Conservation (phyloP, 30 jellyfish, hydroid and myxozoan species). For the Cassiopea andromeda region DNA sequence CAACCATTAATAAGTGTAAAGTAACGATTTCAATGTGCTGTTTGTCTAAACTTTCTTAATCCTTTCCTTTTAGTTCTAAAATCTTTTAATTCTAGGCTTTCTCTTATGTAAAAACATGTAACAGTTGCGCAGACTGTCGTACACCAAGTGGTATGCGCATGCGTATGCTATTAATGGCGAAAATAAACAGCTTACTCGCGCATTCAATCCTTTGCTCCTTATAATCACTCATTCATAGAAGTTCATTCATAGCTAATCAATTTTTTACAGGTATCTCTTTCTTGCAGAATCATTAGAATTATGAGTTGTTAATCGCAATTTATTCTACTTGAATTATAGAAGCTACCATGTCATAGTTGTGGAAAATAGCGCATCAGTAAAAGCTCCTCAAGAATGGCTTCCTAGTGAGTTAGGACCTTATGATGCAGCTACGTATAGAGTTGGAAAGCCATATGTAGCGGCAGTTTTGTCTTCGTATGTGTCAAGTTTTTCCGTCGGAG, state of each 20-base stretch:
- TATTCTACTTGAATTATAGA: constrained; percentile 2
- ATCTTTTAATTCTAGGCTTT: neutral
- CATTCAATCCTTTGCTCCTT: neutral
- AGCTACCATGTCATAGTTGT: constrained; percentile 69
- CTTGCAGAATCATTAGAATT: too few species aligned
- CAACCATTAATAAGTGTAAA: too few species aligned
- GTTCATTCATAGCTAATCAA: neutral
- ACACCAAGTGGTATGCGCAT: neutral
- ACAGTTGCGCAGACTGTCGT: neutral
- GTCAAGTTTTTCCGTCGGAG: constrained; percentile 67
- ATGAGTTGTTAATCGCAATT: neutral
- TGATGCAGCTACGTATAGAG: constrained; percentile 38
- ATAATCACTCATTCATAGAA: neutral
- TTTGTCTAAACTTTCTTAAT: too few species aligned
- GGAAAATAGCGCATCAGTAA: constrained; percentile 17
- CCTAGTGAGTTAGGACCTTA: constrained; percentile 37
- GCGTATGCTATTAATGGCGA: neutral
- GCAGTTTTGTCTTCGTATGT: constrained; percentile 68
- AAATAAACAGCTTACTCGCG: neutral
- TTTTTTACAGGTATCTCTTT: neutral
- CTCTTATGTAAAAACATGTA: neutral
- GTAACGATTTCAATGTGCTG: too few species aligned
- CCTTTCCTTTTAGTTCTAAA: too few species aligned
- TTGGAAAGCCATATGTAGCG: constrained; percentile 74
- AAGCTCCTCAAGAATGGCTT: constrained; percentile 26